phyloP scores from a whole-genome alignment of 1,140 invertebrate species.

The Drosophila kikkawai region DNA sequence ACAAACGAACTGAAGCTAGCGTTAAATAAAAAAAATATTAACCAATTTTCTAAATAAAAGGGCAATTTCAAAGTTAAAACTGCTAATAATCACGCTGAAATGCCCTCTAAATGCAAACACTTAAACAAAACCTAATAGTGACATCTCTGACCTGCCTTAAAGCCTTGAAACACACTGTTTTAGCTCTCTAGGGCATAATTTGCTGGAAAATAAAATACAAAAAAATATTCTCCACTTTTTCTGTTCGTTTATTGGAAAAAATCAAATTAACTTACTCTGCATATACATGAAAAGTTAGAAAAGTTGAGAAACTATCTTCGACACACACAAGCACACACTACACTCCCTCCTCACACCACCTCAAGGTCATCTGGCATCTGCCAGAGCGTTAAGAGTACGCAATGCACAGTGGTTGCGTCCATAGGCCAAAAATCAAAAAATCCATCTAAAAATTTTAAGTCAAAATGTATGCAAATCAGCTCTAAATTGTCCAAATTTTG shows the following conservation, averaged over 20 bases:
- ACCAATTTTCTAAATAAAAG: not conserved
- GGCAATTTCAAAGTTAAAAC: not conserved
- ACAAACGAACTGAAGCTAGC: too few relatives aligned
- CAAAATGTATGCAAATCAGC: too few relatives aligned
- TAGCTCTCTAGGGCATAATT: slow-evolving; percentile 19
- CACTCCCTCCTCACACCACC: not conserved
- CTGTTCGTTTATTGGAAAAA: slow-evolving; percentile 37
- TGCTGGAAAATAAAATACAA: slow-evolving; percentile 4
- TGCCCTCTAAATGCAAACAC: not conserved
- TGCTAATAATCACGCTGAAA: not conserved
- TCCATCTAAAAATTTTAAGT: too few relatives aligned
- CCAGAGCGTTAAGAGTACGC: slow-evolving; percentile 35
- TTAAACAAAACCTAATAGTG: not conserved
- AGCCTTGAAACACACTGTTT: slow-evolving; percentile 11
- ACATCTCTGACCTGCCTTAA: not conserved
- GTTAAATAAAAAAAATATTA: not conserved
- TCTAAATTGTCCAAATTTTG: too few relatives aligned
- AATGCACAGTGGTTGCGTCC: too few relatives aligned
- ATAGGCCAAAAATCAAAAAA: too few relatives aligned
- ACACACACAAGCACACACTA: slow-evolving; percentile 4
- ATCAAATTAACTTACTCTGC: slow-evolving; percentile 51
- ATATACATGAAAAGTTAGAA: slow-evolving; percentile 37
- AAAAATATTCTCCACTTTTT: slow-evolving; percentile 4
- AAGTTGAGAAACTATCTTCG: slow-evolving; percentile 45
- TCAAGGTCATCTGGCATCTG: slow-evolving; percentile 43